Evolutionary conservation across 1,140 invertebrate genomes (phyloP).

Genomic region (Oppia nitens): DNA sequence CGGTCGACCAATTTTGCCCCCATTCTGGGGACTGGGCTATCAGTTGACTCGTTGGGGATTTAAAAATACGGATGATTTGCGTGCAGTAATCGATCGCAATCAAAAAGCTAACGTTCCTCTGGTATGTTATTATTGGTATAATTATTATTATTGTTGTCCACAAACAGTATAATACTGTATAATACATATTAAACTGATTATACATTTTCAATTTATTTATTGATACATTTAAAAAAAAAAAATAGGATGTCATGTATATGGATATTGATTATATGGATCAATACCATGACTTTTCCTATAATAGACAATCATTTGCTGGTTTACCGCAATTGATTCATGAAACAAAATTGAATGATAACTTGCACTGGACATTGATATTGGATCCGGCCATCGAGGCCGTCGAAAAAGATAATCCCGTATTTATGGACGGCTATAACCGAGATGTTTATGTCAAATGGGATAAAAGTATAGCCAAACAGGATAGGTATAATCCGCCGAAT

Average conservation of each 20-base stretch:
- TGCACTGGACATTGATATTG: slow-evolving; percentile 26
- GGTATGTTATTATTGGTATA: slow-evolving; percentile 28
- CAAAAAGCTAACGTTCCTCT: background rate
- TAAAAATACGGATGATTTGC: slow-evolving; percentile 24
- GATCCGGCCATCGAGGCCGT: slow-evolving; percentile 26
- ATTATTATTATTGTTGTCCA: no score
- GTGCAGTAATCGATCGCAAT: background rate
- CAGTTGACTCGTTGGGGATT: slow-evolving; percentile 49
- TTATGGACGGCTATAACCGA: slow-evolving; percentile 21
- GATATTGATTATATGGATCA: slow-evolving; percentile 6
- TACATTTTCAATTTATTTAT: no score
- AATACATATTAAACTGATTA: no score
- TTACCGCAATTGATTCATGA: slow-evolving; percentile 28
- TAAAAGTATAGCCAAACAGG: background rate
- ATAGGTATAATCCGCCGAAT: background rate
- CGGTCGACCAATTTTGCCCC: slow-evolving; percentile 61
- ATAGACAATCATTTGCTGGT: slow-evolving; percentile 25
- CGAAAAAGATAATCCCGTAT: slow-evolving; percentile 23
- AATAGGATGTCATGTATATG: no score
- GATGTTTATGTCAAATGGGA: slow-evolving; percentile 8
- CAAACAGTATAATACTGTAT: no score
- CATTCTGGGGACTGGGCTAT: slow-evolving; percentile 54
- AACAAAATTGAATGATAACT: slow-evolving; percentile 25
- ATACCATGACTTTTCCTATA: slow-evolving; percentile 17
- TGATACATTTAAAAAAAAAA: no score